Conservation (phyloP, 2,113 vertebrate species). For the Nanger granti region DNA sequence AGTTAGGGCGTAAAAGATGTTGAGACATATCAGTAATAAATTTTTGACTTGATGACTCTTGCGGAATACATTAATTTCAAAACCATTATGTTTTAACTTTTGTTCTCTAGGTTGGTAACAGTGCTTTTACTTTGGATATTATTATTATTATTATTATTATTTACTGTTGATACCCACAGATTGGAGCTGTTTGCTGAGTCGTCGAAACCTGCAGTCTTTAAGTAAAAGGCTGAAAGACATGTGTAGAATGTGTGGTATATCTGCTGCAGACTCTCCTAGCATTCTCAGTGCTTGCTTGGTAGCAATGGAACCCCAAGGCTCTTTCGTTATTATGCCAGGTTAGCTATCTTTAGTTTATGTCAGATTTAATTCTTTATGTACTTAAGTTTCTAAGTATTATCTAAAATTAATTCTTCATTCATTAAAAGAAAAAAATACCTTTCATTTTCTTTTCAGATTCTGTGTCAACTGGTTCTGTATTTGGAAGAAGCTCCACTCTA, state of each 20-base stretch:
- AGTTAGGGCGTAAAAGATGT: background rate
- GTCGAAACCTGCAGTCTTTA: slow-evolving; percentile 93
- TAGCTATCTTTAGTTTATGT: slow-evolving; percentile 23
- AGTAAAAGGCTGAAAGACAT: slow-evolving; percentile 96
- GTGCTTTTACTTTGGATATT: background rate
- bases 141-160: background rate
- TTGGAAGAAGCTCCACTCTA: slow-evolving; percentile 95
- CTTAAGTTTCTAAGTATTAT: slow-evolving; percentile 7
- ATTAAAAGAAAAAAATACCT: slow-evolving; percentile 34
- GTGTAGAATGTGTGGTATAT: slow-evolving; percentile 98
- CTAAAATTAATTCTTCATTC: background rate
- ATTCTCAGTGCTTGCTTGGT: slow-evolving; percentile 97
- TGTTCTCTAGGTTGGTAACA: background rate
- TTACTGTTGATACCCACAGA: slow-evolving; percentile 80
- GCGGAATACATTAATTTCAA: background rate
- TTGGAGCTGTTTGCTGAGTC: slow-evolving; percentile 97
- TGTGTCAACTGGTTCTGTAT: slow-evolving; percentile 95
- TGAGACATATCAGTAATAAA: background rate
- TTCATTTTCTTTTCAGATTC: slow-evolving; percentile 82
- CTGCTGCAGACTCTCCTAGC: slow-evolving; percentile 94
- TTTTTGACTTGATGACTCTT: background rate
- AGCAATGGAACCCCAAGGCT: slow-evolving; percentile 97
- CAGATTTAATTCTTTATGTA: background rate
- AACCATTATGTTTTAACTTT: background rate
- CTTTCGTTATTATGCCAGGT: slow-evolving; percentile 99